Evolutionary conservation across 1,140 invertebrate species (phyloP).

Genomic region (Cheumatopsyche charites): DNA sequence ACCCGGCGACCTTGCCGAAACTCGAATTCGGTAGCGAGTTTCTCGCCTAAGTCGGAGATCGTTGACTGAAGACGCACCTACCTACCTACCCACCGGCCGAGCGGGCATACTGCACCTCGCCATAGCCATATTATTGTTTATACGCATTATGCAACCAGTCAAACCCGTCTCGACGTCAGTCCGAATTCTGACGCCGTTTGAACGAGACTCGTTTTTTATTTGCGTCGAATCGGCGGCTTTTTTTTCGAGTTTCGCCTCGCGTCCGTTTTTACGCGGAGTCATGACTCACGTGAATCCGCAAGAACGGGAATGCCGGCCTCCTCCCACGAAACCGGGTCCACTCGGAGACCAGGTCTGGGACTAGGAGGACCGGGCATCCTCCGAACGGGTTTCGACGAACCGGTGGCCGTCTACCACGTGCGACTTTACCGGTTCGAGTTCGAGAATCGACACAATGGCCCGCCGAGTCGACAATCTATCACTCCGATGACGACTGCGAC

Average conservation of each 20-base stretch:
- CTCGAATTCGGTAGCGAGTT: neutral
- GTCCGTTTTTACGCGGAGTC: conserved; percentile 1
- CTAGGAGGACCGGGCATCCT: neutral
- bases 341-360: neutral
- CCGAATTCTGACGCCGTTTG: conserved; percentile 21
- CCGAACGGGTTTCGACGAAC: conserved; percentile 26
- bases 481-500: neutral
- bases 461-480: neutral
- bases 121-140: conserved; percentile 13
- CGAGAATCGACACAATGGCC: conserved; percentile 5
- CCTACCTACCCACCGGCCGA: too few species aligned
- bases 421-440: conserved; percentile 24
- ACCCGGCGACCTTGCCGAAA: conserved; percentile 5
- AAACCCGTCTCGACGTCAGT: conserved; percentile 20
- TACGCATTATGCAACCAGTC: conserved; percentile 23
- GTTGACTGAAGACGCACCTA: conserved; percentile 12
- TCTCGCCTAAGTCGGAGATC: neutral
- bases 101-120: neutral
- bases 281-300: conserved; percentile 16
- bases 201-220: conserved; percentile 24
- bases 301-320: conserved; percentile 13
- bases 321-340: conserved; percentile 17
- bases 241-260: neutral
- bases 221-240: neutral
- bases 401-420: conserved; percentile 13